A percentile compares a stretch with the other conserved stretches of the same genome.
These are phyloP conservation scores for Melopsittacus undulatus DNA, from an alignment of 2,797 vertebrate genomes.

Conservation along the genomic window DNA sequence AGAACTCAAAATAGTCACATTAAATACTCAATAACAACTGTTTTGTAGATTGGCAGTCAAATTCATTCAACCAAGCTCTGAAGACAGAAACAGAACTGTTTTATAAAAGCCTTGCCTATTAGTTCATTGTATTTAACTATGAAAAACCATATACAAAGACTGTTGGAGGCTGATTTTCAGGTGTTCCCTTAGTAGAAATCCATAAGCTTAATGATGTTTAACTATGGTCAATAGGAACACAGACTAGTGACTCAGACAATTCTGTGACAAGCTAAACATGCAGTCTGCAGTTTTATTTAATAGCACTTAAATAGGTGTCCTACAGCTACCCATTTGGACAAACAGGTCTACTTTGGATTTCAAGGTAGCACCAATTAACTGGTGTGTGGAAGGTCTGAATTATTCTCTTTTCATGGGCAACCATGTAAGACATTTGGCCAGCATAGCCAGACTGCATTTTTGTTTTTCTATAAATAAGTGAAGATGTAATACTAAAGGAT, in stretches of 20 bases:
- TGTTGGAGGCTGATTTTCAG: not conserved
- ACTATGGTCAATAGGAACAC: not conserved
- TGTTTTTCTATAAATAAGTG: not conserved
- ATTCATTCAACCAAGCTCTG: conserved; percentile 65
- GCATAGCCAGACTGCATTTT: not conserved
- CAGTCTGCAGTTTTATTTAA: not conserved
- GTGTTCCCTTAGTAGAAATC: not conserved
- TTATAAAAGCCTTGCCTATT: not conserved
- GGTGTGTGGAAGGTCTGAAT: not conserved
- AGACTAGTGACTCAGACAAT: not conserved
- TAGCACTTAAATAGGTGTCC: not conserved
- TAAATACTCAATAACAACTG: conserved; percentile 52
- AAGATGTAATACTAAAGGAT: not conserved
- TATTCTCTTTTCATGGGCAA: not conserved
- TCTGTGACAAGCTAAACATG: not conserved
- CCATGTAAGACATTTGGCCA: not conserved
- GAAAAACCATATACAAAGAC: not conserved
- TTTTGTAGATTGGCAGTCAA: conserved; percentile 48
- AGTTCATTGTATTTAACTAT: not conserved
- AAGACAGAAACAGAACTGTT: conserved; percentile 24
- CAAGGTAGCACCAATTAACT: not conserved
- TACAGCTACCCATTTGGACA: not conserved
- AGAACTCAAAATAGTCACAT: conserved; percentile 65
- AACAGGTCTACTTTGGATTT: not conserved
- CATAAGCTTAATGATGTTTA: not conserved